phyloP scores from a whole-genome alignment of 2,797 vertebrate genomes.

The Nannoperca obscura region DNA sequence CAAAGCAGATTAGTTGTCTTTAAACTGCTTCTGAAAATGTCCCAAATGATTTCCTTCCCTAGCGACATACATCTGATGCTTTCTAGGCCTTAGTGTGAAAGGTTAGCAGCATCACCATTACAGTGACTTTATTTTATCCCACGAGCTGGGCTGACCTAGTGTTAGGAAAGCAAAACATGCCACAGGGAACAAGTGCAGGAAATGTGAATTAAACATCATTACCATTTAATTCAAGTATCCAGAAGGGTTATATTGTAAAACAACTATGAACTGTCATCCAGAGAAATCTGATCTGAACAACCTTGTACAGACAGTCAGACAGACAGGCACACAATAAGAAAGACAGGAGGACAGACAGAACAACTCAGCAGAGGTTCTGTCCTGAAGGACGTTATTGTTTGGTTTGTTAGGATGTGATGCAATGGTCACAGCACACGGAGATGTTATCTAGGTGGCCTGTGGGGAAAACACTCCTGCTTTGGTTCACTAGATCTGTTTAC shows the following conservation, averaged over 20 bases:
- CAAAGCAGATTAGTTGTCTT: constrained; percentile 38
- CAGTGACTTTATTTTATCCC: constrained; percentile 17
- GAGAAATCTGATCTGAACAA: constrained; percentile 8
- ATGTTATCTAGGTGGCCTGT: constrained; percentile 71
- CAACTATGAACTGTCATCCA: constrained; percentile 6
- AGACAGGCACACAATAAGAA: constrained; percentile 20
- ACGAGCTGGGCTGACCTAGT: background rate
- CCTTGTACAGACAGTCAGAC: background rate
- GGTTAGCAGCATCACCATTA: constrained; percentile 19
- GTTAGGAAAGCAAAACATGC: background rate
- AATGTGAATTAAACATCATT: background rate
- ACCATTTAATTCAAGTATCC: background rate
- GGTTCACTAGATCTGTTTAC: constrained; percentile 79
- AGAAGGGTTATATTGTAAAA: constrained; percentile 1
- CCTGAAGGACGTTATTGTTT: constrained; percentile 67
- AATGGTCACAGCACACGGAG: constrained; percentile 65
- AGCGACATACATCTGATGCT: constrained; percentile 29
- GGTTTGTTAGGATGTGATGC: constrained; percentile 65
- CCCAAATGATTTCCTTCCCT: constrained; percentile 10
- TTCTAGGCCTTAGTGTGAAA: constrained; percentile 30
- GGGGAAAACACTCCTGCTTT: constrained; percentile 69
- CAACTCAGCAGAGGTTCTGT: constrained; percentile 40
- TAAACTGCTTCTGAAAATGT: constrained; percentile 22
- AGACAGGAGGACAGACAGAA: constrained; percentile 24
- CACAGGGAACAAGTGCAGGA: background rate